Percentiles rank a stretch among this genome's conserved stretches.
Conservation (phyloP, 2,797 vertebrate species). For the Coluber constrictor region DNA sequence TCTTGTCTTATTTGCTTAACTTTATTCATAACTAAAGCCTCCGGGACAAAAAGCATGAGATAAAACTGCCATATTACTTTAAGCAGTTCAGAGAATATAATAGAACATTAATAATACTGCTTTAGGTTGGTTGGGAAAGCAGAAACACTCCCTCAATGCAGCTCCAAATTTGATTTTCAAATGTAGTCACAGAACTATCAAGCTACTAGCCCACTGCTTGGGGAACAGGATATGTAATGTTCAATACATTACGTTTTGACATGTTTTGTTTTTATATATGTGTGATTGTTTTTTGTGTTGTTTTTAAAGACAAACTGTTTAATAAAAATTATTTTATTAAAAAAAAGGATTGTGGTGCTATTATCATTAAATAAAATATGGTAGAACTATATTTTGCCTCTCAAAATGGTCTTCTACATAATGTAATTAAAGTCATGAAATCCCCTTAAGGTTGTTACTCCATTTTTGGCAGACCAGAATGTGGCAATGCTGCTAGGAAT, state of each 20-base stretch:
- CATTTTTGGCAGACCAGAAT: neutral
- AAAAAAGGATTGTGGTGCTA: neutral
- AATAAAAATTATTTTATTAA: too few relatives aligned
- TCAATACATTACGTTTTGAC: too few relatives aligned
- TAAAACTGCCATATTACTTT: conserved; percentile 33
- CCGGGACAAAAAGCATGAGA: conserved; percentile 15
- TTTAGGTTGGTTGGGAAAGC: conserved; percentile 2
- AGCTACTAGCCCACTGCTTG: neutral
- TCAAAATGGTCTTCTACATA: neutral
- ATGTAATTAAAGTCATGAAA: neutral
- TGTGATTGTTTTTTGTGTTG: too few relatives aligned
- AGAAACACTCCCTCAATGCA: conserved; percentile 1
- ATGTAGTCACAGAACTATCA: neutral
- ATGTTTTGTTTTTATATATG: too few relatives aligned
- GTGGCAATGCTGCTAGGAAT: neutral
- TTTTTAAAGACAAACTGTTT: too few relatives aligned
- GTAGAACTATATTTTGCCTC: neutral
- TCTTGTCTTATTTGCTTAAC: conserved; percentile 33
- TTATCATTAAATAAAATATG: neutral
- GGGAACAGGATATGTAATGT: neutral
- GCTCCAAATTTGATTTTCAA: conserved; percentile 4
- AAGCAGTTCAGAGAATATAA: conserved; percentile 40
- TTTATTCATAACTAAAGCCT: conserved; percentile 41
- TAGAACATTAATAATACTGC: conserved; percentile 34
- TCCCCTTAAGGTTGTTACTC: neutral